Percentiles rank a stretch among this genome's conserved stretches.
phyloP scores from a whole-genome alignment of 23 tunicate genomes.

The Diplosoma virens region DNA sequence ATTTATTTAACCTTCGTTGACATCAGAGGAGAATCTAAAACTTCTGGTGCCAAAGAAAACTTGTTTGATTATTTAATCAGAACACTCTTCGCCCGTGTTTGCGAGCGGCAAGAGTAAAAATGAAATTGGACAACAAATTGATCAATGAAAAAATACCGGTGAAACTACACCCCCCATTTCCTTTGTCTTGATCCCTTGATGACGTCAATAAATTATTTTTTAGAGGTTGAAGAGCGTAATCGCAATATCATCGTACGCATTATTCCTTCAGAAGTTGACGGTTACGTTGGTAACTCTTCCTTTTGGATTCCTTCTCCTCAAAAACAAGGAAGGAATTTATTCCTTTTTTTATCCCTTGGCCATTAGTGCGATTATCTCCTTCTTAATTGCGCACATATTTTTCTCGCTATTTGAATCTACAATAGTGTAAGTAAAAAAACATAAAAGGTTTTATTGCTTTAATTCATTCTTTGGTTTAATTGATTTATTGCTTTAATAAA shows the following conservation, averaged over 20 bases:
- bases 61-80: too few species aligned
- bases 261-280: conserved; percentile 74
- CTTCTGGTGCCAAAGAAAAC: too few species aligned
- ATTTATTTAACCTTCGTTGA: too few species aligned
- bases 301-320: conserved; percentile 65
- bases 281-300: conserved; percentile 57
- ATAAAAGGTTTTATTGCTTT: too few species aligned
- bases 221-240: conserved; percentile 64
- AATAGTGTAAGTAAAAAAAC: conserved; percentile 71
- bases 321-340: conserved; percentile 77
- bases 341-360: conserved; percentile 76
- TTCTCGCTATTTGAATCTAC: conserved; percentile 65
- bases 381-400: conserved; percentile 62
- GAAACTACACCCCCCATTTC: neutral
- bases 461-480: too few species aligned
- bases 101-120: too few species aligned
- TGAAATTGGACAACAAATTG: neutral
- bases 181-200: too few species aligned
- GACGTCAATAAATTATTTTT: neutral
- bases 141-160: neutral
- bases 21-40: too few species aligned
- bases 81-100: too few species aligned
- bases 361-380: conserved; percentile 56
- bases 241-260: conserved; percentile 60
- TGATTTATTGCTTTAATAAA: too few species aligned